A percentile compares a stretch with the other conserved stretches of the same genome.
These are phyloP conservation scores for Diadophis punctatus DNA, from an alignment of 2,113 vertebrate species.

Conservation along the genomic window DNA sequence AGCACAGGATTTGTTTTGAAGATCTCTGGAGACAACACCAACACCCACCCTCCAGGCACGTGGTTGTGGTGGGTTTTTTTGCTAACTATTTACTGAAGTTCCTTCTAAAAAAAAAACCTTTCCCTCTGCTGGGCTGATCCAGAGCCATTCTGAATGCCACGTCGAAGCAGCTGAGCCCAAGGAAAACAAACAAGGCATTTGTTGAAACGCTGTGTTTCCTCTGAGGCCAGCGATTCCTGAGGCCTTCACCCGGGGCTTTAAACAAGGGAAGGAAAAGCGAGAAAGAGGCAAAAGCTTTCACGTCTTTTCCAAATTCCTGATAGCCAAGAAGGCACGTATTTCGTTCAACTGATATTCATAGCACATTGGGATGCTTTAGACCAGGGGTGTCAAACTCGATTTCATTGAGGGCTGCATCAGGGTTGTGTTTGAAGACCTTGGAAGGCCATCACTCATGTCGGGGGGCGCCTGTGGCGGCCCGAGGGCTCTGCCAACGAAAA, in stretches of 20 bases:
- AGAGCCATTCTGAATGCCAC: background rate
- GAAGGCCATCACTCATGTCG: too few relatives aligned
- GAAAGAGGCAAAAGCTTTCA: background rate
- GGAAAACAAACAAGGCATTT: background rate
- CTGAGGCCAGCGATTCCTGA: background rate
- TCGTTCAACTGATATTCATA: background rate
- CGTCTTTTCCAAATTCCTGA: background rate
- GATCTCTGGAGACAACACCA: background rate
- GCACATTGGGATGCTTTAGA: background rate
- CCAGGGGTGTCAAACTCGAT: too few relatives aligned
- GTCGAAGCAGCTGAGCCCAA: background rate
- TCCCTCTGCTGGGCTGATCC: background rate
- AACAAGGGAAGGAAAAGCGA: background rate
- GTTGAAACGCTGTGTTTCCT: background rate
- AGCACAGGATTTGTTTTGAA: background rate
- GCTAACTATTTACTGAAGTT: conserved; percentile 12
- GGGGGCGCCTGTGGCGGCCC: too few relatives aligned
- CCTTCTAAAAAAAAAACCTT: background rate
- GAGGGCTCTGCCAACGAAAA: too few relatives aligned
- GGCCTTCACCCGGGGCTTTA: background rate
- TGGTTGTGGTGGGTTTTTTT: background rate
- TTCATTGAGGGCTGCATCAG: too few relatives aligned
- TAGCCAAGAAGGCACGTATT: background rate
- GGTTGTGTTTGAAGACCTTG: too few relatives aligned
- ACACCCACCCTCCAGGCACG: conserved; percentile 3